Percentiles rank a stretch among this genome's conserved stretches.
Conservation (phyloP, 1,140 invertebrate species). For the Chelonus insularis region DNA sequence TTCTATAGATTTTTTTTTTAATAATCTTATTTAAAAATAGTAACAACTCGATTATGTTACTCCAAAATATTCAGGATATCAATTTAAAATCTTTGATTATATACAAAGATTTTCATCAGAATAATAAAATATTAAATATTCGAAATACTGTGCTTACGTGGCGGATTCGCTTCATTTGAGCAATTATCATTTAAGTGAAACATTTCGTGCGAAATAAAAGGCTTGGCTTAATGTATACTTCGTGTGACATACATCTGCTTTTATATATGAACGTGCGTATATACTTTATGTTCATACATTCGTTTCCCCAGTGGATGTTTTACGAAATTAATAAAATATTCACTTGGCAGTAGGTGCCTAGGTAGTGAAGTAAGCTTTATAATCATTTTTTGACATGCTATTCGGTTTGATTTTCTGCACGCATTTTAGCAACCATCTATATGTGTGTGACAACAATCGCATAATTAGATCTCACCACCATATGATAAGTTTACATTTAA, state of each 20-base stretch:
- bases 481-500: background rate
- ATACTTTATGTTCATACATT: background rate
- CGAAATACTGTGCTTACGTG: background rate
- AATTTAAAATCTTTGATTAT: too few species aligned
- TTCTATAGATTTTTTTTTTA: too few species aligned
- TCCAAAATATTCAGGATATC: too few species aligned
- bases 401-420: constrained; percentile 25
- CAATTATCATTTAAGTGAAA: background rate
- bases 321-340: constrained; percentile 50
- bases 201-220: constrained; percentile 18
- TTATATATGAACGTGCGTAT: background rate
- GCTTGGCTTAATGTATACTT: too few species aligned
- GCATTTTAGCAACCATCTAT: constrained; percentile 1
- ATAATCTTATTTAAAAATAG: too few species aligned
- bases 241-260: background rate
- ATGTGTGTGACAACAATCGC: constrained; percentile 40
- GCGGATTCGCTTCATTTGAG: constrained; percentile 1
- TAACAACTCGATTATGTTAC: too few species aligned
- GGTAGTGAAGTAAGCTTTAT: constrained; percentile 43
- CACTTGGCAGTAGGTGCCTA: constrained; percentile 29
- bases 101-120: too few species aligned
- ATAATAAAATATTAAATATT: too few species aligned
- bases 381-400: constrained; percentile 49
- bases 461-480: constrained; percentile 35
- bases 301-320: constrained; percentile 24